Conservation (phyloP, 1,140 invertebrate species). For the Cephus cinctus region DNA sequence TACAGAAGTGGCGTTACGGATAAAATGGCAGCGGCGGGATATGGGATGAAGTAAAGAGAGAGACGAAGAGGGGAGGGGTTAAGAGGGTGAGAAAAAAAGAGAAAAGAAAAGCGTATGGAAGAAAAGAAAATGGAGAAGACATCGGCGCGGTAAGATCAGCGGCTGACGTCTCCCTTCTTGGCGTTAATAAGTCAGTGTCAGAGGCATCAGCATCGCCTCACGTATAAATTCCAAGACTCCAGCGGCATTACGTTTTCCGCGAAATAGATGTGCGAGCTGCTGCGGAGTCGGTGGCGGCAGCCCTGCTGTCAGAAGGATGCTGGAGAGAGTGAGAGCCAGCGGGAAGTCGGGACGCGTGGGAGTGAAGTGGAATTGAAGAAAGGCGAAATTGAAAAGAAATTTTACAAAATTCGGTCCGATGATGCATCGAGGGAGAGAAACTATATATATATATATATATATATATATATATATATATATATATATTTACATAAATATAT, state of each 20-base stretch:
- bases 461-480: too few relatives aligned
- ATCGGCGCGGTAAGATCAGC: background rate
- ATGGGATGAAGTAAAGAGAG: too few relatives aligned
- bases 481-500: too few relatives aligned
- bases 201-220: background rate
- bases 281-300: background rate
- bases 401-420: too few relatives aligned
- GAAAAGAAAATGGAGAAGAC: background rate
- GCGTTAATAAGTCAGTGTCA: slow-evolving; percentile 24
- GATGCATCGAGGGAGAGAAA: too few relatives aligned
- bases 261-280: slow-evolving; percentile 2
- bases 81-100: background rate
- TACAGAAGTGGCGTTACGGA: too few relatives aligned
- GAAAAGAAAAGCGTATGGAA: background rate
- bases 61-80: background rate
- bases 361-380: background rate
- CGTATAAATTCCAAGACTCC: slow-evolving; percentile 1
- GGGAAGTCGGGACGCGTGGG: background rate
- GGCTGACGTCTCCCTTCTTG: background rate
- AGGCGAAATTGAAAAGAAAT: background rate
- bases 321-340: background rate
- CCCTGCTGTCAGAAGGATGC: too few relatives aligned
- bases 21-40: too few relatives aligned
- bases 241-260: slow-evolving; percentile 1
- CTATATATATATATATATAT: too few relatives aligned